A percentile compares a stretch with the other conserved stretches of the same genome.
phyloP scores from a whole-genome alignment of 2,797 vertebrate species.

The Epinephelus malabaricus region DNA sequence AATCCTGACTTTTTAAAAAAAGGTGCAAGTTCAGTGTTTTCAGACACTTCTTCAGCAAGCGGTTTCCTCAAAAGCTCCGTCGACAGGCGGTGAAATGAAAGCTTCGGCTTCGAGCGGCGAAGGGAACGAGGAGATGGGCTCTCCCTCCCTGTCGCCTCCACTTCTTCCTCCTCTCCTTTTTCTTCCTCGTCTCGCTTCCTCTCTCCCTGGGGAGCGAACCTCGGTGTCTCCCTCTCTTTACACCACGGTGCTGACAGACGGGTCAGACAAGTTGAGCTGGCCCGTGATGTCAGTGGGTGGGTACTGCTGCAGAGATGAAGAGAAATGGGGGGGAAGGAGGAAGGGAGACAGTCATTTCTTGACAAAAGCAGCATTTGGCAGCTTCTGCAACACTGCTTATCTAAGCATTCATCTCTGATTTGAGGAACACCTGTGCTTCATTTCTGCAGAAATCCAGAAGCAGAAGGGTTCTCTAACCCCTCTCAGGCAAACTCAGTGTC shows the following conservation, averaged over 20 bases:
- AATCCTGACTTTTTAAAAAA: conserved; percentile 64
- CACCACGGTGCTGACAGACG: conserved; percentile 99
- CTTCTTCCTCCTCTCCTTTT: conserved; percentile 37
- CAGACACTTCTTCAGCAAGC: conserved; percentile 55
- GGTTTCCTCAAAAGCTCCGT: conserved; percentile 48
- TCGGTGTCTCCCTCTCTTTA: conserved; percentile 79
- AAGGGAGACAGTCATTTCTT: conserved; percentile 60
- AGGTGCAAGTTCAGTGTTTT: conserved; percentile 72
- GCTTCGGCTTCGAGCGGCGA: conserved; percentile 48
- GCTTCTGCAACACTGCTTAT: neutral
- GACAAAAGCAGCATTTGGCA: conserved; percentile 13
- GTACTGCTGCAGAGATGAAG: conserved; percentile 93
- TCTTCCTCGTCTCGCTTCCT: conserved; percentile 61
- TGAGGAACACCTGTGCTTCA: conserved; percentile 56
- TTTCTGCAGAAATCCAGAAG: conserved; percentile 60
- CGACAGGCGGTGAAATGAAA: conserved; percentile 56
- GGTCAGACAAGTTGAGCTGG: conserved; percentile 99
- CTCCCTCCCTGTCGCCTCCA: conserved; percentile 40
- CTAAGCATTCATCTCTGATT: conserved; percentile 2
- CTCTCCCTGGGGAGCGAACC: conserved; percentile 64
- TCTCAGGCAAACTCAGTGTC: conserved; percentile 63
- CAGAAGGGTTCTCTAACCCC: conserved; percentile 63
- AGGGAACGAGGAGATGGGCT: conserved; percentile 38
- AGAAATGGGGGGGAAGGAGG: conserved; percentile 49
- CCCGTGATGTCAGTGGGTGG: conserved; percentile 99